Evolutionary conservation across 2,113 vertebrate genomes (phyloP).

Genomic region (Larimichthys crocea): DNA sequence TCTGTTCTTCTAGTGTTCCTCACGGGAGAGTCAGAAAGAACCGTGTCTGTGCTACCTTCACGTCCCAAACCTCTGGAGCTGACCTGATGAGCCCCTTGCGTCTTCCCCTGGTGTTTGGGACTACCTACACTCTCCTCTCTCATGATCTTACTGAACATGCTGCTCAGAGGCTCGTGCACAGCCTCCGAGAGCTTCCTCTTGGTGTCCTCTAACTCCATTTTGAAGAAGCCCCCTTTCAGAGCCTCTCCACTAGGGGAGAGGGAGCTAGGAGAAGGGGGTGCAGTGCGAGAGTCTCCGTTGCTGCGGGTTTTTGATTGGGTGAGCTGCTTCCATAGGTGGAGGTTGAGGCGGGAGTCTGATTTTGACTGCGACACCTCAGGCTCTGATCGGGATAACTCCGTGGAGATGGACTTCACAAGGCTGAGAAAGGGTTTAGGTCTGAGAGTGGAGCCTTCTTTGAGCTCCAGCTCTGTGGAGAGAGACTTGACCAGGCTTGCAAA

Average conservation of each 20-base stretch:
- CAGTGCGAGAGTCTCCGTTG: conserved; percentile 86
- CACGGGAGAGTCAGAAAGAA: conserved; percentile 57
- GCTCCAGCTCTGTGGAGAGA: conserved; percentile 85
- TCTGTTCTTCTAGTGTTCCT: conserved; percentile 50
- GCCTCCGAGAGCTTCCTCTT: conserved; percentile 85
- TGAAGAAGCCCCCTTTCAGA: conserved; percentile 86
- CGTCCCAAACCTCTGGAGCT: conserved; percentile 61
- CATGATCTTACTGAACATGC: conserved; percentile 90
- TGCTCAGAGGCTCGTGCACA: conserved; percentile 86
- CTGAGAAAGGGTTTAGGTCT: conserved; percentile 84
- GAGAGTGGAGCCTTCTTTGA: conserved; percentile 80
- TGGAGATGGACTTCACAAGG: conserved; percentile 89
- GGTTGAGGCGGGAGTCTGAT: conserved; percentile 88
- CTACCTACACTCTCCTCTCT: conserved; percentile 84
- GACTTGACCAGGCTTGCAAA: conserved; percentile 86
- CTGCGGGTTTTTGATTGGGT: conserved; percentile 82
- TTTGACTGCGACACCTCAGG: conserved; percentile 87
- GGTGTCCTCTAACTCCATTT: conserved; percentile 90
- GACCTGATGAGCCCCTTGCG: conserved; percentile 34
- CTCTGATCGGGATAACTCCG: conserved; percentile 85
- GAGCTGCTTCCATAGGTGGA: conserved; percentile 87
- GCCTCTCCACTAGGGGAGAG: conserved; percentile 82
- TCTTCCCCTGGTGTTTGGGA: conserved; percentile 75
- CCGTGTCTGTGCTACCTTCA: conserved; percentile 63
- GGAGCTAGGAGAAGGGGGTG: conserved; percentile 85